Percentiles rank a stretch among this genome's conserved stretches.
These are phyloP conservation scores for Druceiella hillmani DNA, from an alignment of 2,888 invertebrate species.

Conservation along the genomic window DNA sequence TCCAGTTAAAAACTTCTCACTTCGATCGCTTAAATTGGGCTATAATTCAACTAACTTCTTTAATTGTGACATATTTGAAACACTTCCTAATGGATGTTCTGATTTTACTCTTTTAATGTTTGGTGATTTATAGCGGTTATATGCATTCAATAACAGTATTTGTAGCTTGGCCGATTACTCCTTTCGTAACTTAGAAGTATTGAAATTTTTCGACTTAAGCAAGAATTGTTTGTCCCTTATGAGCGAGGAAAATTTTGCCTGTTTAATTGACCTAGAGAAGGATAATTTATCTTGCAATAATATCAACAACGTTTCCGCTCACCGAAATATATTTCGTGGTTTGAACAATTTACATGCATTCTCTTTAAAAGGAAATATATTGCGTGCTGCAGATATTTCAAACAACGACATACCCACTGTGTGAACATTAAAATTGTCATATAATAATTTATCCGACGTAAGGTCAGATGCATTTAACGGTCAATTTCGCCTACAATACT, in stretches of 20 bases:
- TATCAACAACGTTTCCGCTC: constrained; percentile 63
- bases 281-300: constrained; percentile 70
- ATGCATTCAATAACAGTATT: constrained; percentile 75
- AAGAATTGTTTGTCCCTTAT: constrained; percentile 67
- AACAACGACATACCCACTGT: constrained; percentile 72
- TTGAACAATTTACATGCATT: constrained; percentile 72
- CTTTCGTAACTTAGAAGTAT: constrained; percentile 67
- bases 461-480: constrained; percentile 66
- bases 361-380: constrained; percentile 67
- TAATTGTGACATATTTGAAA: constrained; percentile 68
- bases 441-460: constrained; percentile 73
- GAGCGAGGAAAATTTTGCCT: constrained; percentile 67
- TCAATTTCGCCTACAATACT: constrained; percentile 69
- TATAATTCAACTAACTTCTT: constrained; percentile 68
- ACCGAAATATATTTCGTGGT: constrained; percentile 67
- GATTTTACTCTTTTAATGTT: constrained; percentile 66
- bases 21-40: constrained; percentile 73
- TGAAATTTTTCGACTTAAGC: constrained; percentile 74
- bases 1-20: constrained; percentile 61
- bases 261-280: constrained; percentile 73
- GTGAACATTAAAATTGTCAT: constrained; percentile 65
- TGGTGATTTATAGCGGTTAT: constrained; percentile 69
- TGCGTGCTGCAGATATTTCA: constrained; percentile 62
- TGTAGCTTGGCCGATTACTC: constrained; percentile 74
- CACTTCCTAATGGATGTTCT: constrained; percentile 68